Base-by-base conservation (phyloP, 2,113 vertebrate genomes). In the Brachirus orientalis region DNA sequence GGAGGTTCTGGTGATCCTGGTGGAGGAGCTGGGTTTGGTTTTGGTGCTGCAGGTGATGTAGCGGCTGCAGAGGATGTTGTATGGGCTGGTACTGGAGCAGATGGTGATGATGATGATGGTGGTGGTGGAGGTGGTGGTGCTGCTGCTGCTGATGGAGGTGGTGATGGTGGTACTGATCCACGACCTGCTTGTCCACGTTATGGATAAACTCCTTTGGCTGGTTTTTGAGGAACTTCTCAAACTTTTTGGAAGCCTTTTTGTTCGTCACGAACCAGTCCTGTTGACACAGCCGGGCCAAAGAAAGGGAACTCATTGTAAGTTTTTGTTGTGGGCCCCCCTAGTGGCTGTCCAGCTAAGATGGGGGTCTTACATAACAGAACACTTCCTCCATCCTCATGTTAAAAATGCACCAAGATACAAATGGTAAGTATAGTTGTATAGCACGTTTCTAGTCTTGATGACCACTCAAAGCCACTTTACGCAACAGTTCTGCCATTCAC, bases 261-360 rank as follows among this genome's bases (percentile, higher is more conserved):
- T 92, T 95, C 1, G 96, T 88, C 60, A 96, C 93, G 47, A 98
- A 98, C 96, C 96, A 98, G 7, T 98, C 96, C 96, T 98, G 84
- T 22, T 2, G 10, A 37, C 0, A 0, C 8, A 10, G 7, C n/a
- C n/a, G n/a, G n/a, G n/a, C n/a, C n/a, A n/a, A n/a, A n/a, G n/a
- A n/a, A n/a, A n/a, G n/a, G n/a, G n/a, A n/a, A n/a, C n/a, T n/a
- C n/a, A n/a, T n/a, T n/a, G n/a, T n/a, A n/a, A n/a, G n/a, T n/a
- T n/a, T n/a, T n/a, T n/a, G n/a, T n/a, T n/a, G n/a, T n/a, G n/a
- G n/a, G n/a, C n/a, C n/a, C n/a, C n/a, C n/a, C n/a, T n/a, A n/a
- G n/a, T n/a, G n/a, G n/a, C n/a, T n/a, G n/a, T n/a, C n/a, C n/a
- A n/a, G n/a, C n/a, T n/a, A n/a, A n/a, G n/a, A n/a, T n/a, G n/a